Evolutionary conservation across 2,888 invertebrate genomes (phyloP).

Genomic region (Hoplodrina ambigua): DNA sequence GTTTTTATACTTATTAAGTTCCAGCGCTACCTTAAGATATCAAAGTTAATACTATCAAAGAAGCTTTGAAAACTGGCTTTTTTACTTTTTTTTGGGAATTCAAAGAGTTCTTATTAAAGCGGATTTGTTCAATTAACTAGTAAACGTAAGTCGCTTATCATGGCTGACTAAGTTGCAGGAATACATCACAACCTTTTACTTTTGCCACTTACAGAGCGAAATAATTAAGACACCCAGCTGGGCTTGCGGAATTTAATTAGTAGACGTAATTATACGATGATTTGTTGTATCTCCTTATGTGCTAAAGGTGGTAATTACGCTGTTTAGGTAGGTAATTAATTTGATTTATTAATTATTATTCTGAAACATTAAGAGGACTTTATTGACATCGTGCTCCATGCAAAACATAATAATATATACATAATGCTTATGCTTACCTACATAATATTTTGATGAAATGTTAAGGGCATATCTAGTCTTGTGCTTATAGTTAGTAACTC

Average conservation of each 20-base stretch:
- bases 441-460: too few species aligned
- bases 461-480: too few species aligned
- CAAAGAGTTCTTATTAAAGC: constrained; percentile 9
- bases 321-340: neutral
- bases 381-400: neutral
- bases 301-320: neutral
- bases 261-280: constrained; percentile 4
- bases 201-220: constrained; percentile 11
- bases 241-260: constrained; percentile 30
- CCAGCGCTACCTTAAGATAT: neutral
- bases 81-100: constrained; percentile 2
- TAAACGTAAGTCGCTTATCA: constrained; percentile 35
- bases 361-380: neutral
- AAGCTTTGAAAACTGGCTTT: constrained; percentile 2
- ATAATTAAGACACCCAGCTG: constrained; percentile 29
- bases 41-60: constrained; percentile 4
- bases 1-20: neutral
- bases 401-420: too few species aligned
- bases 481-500: too few species aligned
- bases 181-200: constrained; percentile 30
- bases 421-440: too few species aligned
- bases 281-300: constrained; percentile 6
- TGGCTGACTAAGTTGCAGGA: constrained; percentile 26
- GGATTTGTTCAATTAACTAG: constrained; percentile 39
- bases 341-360: neutral